These are phyloP conservation scores for Cheiracanthium punctorium DNA, from an alignment of 2,888 invertebrate species.

Conservation along the genomic window DNA sequence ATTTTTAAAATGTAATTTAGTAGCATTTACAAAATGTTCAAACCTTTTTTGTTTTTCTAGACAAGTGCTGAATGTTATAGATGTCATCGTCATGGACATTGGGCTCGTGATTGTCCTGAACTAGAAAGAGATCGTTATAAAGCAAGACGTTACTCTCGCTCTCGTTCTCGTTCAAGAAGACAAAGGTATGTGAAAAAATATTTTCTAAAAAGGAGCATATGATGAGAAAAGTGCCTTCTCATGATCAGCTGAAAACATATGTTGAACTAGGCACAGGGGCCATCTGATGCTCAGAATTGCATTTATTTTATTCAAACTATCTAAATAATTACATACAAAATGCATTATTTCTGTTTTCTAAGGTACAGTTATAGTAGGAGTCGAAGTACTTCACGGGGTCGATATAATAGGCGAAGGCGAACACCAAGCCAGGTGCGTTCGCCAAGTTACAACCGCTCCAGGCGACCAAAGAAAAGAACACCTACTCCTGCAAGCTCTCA, in stretches of 20 bases:
- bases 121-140: slow-evolving; percentile 67
- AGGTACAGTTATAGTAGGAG: slow-evolving; percentile 65
- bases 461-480: slow-evolving; percentile 48
- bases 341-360: neutral
- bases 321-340: neutral
- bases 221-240: slow-evolving; percentile 52
- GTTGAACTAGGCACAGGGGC: slow-evolving; percentile 60
- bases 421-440: slow-evolving; percentile 56
- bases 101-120: slow-evolving; percentile 77
- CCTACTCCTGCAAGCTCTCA: slow-evolving; percentile 52
- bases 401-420: slow-evolving; percentile 43
- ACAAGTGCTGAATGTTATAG: slow-evolving; percentile 77
- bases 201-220: slow-evolving; percentile 17
- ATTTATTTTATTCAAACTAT: neutral
- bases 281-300: slow-evolving; percentile 58
- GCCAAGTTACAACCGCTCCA: slow-evolving; percentile 48
- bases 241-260: slow-evolving; percentile 16
- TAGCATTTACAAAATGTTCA: too few relatives aligned
- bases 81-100: slow-evolving; percentile 76
- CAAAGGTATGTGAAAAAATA: slow-evolving; percentile 30
- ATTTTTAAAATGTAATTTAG: too few relatives aligned
- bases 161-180: slow-evolving; percentile 63
- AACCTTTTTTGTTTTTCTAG: slow-evolving; percentile 50
- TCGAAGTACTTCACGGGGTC: slow-evolving; percentile 56
- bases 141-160: slow-evolving; percentile 62